A percentile compares a stretch with the other conserved stretches of the same genome.
phyloP scores from a whole-genome alignment of 2,113 vertebrate species.

The Mirounga angustirostris region DNA sequence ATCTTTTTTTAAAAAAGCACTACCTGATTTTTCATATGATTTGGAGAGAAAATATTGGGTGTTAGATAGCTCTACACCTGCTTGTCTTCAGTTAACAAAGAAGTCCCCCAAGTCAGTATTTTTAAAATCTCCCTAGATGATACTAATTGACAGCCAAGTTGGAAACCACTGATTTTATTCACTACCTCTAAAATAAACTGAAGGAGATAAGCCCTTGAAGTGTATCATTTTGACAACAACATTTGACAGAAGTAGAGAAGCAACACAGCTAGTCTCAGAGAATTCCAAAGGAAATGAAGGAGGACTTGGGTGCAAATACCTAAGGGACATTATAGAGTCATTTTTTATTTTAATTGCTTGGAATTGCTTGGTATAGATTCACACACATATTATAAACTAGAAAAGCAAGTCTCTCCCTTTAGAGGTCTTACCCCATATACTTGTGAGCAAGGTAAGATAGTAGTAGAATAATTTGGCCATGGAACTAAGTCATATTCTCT shows the following conservation, averaged over 20 bases:
- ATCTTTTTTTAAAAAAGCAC: too few relatives aligned
- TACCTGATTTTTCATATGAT: not conserved
- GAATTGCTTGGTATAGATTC: not conserved
- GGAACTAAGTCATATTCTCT: not conserved
- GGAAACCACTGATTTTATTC: not conserved
- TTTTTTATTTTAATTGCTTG: not conserved
- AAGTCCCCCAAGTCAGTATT: not conserved
- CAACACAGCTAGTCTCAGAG: not conserved
- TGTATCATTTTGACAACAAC: not conserved
- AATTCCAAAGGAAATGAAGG: not conserved
- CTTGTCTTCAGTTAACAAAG: not conserved
- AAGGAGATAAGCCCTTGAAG: not conserved
- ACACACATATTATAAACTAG: not conserved
- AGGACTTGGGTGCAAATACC: not conserved
- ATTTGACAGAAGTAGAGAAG: not conserved
- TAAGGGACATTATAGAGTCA: not conserved
- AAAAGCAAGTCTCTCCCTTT: not conserved
- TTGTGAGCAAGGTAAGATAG: not conserved
- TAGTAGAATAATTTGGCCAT: not conserved
- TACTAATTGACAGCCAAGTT: not conserved
- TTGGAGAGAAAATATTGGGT: not conserved
- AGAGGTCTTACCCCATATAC: not conserved
- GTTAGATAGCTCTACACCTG: not conserved
- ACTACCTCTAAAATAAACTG: not conserved
- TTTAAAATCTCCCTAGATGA: not conserved